Evolutionary conservation across 2,888 invertebrate genomes (phyloP), one percentile per base, ranked within the genome.

Genomic region (Actias luna): DNA sequence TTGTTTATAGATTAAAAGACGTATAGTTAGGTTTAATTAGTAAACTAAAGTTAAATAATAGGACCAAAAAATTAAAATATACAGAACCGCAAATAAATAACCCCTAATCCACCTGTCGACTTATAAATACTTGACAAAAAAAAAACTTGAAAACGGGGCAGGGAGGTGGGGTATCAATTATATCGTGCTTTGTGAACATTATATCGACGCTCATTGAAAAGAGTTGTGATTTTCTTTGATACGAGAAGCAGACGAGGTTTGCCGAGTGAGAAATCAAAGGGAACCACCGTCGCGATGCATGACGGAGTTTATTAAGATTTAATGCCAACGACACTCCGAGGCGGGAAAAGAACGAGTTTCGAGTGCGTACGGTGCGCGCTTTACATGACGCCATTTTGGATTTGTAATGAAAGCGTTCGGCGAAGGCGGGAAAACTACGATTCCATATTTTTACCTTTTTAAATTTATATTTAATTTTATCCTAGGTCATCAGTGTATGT

Each of bases 181-280:
- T 82, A 84, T 82, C 83, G 83, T 83, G 79, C 80, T 88, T 85
- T 85, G 86, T 85, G 85, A 81, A 86, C 88, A 88, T 91, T 91
- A 87, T 91, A 92, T 92, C 90, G 91, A 88, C 84, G 87, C 82
- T 87, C 92, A 91, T 89, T 92, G 89, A 92, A 92, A 92, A 92
- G 92, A 92, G 92, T 92, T 92, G 88, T 91, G 90, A 91, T 88
- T 88, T 92, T 89, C 91, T 92, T 92, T 92, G 92, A 91, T 89
- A 90, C 80, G 77, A n/a, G 66, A 68, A 81, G 87, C 84, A 89
- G 91, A 86, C 89, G 88, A 83, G 88, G 92, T 91, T 92, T 92
- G 87, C 91, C 92, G 85, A 91, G 84, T 92, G 92, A 92, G 85
- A 90, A 92, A 92, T 92, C 92, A 92, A 92, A 92, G 92, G 82